Conservation (phyloP, 1,140 invertebrate genomes). For the Cotesia chilonis region DNA sequence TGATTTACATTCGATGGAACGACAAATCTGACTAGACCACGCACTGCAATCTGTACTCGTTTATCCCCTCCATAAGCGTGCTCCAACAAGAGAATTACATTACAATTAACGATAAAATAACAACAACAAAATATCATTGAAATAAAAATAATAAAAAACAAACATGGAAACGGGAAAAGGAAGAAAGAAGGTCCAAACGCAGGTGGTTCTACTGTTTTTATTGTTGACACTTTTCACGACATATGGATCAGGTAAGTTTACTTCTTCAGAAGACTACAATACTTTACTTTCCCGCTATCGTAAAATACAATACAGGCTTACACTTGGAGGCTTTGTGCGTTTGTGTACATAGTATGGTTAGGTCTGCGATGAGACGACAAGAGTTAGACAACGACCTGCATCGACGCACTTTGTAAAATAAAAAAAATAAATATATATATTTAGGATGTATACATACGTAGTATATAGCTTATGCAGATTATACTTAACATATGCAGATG, state of each 20-base stretch:
- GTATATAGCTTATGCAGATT: constrained; percentile 14
- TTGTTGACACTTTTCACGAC: constrained; percentile 20
- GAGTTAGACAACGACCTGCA: constrained; percentile 25
- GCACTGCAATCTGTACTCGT: constrained; percentile 1
- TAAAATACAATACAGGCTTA: background rate
- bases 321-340: constrained; percentile 5
- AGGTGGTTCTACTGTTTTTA: background rate
- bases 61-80: background rate
- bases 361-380: background rate
- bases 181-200: background rate
- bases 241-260: constrained; percentile 18
- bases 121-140: background rate
- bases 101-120: background rate
- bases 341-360: constrained; percentile 21
- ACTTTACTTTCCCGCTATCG: background rate
- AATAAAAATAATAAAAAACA: background rate
- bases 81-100: background rate
- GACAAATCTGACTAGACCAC: background rate
- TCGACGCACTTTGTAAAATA: background rate
- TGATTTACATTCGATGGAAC: constrained; percentile 22
- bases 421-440: background rate
- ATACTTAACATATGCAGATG: constrained; percentile 22
- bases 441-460: background rate
- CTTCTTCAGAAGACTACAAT: background rate
- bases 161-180: background rate